phyloP scores from a whole-genome alignment of 2,888 invertebrate species.

The Horisme vitalbata region DNA sequence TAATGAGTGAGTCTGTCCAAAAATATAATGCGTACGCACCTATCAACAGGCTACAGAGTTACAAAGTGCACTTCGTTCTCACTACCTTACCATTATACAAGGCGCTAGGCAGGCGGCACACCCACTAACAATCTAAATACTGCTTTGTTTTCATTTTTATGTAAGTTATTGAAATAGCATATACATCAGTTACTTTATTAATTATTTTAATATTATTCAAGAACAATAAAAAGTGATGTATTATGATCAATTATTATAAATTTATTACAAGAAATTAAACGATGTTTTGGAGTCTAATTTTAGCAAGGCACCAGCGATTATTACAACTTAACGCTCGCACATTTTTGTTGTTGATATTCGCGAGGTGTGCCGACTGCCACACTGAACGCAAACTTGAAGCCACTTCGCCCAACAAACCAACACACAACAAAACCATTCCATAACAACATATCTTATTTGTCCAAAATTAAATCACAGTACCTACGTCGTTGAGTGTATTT shows the following conservation, averaged over 20 bases:
- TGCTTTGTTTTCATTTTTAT: too few species aligned
- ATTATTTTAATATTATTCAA: too few species aligned
- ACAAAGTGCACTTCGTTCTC: constrained; percentile 65
- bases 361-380: constrained; percentile 16
- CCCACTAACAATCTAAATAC: constrained; percentile 3
- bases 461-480: constrained; percentile 5
- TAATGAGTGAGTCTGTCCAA: constrained; percentile 76
- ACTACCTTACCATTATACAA: constrained; percentile 48
- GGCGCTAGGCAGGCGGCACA: constrained; percentile 27
- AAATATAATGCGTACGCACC: constrained; percentile 73
- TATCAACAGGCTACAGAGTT: constrained; percentile 66
- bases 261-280: too few species aligned
- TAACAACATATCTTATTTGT: constrained; percentile 16
- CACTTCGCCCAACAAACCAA: constrained; percentile 39
- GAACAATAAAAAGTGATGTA: too few species aligned
- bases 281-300: too few species aligned
- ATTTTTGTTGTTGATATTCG: too few species aligned
- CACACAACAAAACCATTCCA: constrained; percentile 35
- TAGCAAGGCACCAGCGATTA: too few species aligned
- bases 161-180: too few species aligned
- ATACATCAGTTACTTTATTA: too few species aligned
- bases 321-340: too few species aligned
- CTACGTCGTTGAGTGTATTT: constrained; percentile 5
- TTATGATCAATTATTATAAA: too few species aligned
- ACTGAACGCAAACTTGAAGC: constrained; percentile 32